Base-by-base conservation (phyloP, 2,888 invertebrate species). In the Minunthozetes semirufus region DNA sequence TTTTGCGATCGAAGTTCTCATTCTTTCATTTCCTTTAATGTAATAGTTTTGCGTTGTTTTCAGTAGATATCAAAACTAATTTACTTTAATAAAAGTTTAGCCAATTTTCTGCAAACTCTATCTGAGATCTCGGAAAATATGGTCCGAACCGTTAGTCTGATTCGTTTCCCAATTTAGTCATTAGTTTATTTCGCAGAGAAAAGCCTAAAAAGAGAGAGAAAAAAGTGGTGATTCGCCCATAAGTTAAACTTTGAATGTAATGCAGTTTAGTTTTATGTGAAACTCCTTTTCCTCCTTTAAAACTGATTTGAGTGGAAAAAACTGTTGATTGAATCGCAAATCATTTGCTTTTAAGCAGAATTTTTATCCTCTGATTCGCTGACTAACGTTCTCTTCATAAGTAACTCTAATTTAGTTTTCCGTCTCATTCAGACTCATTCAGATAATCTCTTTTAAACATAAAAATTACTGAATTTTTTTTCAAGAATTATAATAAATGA, bases 41-140 rank as follows among this genome's bases (percentile, higher is more conserved):
- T 17, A 15, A 48, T 48, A 48, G 15, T 48, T 11, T 48, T 15
- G 46, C 13, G 15, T 11, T 48, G 53, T 53, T 53, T 53, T 19
- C 53, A 53, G 33, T 53, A 4, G n/a, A 53, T 53, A 53, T 53
- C 53, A 53, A n/a, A 53, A 53, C 53, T 53, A 17, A 53, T 53
- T 53, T 53, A 53, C n/a, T 53, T 53, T n/a, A n/a, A 53, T 53
- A 53, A 53, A 53, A 53, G 53, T 53, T 53, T n/a, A 53, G 11
- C 53, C n/a, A 8, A n/a, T n/a, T 2, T 53, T 17, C 19, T 5
- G 8, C 53, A 1, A 53, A 53, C 5, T n/a, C 5, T 8, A 5
- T 53, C 13, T 17, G 48, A 48, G 48, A 48, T 13, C 13, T 48
- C 13, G n/a, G n/a, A 48, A 53, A 53, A 53, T 19, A 33, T 33